Percentiles rank a stretch among this genome's conserved stretches.
These are phyloP conservation scores for Lepus townsendii DNA, from an alignment of 2,797 vertebrate species.

Conservation along the genomic window DNA sequence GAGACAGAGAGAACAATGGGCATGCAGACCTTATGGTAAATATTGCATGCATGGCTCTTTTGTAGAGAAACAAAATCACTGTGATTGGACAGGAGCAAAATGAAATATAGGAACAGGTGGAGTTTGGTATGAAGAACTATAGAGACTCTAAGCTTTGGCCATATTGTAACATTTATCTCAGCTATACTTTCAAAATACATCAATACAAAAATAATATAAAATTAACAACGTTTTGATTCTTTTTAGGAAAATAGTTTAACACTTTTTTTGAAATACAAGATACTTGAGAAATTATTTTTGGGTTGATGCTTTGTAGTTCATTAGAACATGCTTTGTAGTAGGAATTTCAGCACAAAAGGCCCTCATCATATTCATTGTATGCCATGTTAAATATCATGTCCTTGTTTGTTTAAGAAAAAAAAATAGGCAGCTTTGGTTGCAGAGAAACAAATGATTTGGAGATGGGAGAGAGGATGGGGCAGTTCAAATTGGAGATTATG, in stretches of 20 bases:
- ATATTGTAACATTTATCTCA: background rate
- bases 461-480: background rate
- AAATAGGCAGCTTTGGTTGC: background rate
- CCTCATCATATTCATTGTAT: background rate
- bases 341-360: background rate
- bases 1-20: background rate
- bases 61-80: background rate
- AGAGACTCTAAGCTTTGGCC: background rate
- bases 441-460: background rate
- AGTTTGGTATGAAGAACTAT: background rate
- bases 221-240: background rate
- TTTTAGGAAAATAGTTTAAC: background rate
- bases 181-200: background rate
- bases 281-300: background rate
- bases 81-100: background rate
- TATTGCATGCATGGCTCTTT: accelerated
- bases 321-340: background rate
- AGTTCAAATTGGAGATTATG: background rate
- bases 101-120: background rate
- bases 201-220: background rate
- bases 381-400: background rate
- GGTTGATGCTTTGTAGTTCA: background rate
- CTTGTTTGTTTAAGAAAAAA: background rate
- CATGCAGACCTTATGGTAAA: accelerated
- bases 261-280: background rate